Percentiles rank a stretch among this genome's conserved stretches.
Evolutionary conservation across 1,140 invertebrate species (phyloP).

Genomic region (Helicorthomorpha holstii): DNA sequence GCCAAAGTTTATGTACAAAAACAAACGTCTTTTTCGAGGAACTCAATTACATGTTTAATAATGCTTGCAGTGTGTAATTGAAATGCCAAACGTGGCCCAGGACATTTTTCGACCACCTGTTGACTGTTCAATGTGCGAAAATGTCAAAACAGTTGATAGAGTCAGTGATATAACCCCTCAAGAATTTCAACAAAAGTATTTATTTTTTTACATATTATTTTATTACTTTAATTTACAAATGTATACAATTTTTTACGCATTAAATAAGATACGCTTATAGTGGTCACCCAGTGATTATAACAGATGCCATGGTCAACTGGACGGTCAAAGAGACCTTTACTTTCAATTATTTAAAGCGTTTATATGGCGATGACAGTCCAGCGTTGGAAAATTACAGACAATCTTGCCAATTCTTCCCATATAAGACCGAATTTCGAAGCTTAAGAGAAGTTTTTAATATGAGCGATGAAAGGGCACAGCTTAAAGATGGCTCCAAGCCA

Average conservation of each 20-base stretch:
- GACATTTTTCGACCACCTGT: slow-evolving; percentile 51
- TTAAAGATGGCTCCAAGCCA: slow-evolving; percentile 41
- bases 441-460: slow-evolving; percentile 56
- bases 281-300: slow-evolving; percentile 62
- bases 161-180: slow-evolving; percentile 41
- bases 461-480: slow-evolving; percentile 39
- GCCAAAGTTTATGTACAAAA: no score
- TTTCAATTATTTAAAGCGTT: slow-evolving; percentile 58
- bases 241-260: not conserved
- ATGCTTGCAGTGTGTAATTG: slow-evolving; percentile 43
- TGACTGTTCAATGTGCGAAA: slow-evolving; percentile 50
- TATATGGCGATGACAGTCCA: slow-evolving; percentile 37
- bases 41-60: no score
- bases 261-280: slow-evolving; percentile 41
- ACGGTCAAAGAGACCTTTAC: slow-evolving; percentile 46
- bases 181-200: slow-evolving; percentile 44
- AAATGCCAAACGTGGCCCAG: slow-evolving; percentile 35
- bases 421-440: slow-evolving; percentile 63
- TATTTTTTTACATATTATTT: not conserved
- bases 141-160: slow-evolving; percentile 40
- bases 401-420: slow-evolving; percentile 80
- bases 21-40: no score
- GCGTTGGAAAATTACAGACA: slow-evolving; percentile 21
- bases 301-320: slow-evolving; percentile 61
- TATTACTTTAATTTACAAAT: not conserved